Base-by-base conservation (phyloP, 2,113 vertebrate genomes). In the Hemichromis elongatus region DNA sequence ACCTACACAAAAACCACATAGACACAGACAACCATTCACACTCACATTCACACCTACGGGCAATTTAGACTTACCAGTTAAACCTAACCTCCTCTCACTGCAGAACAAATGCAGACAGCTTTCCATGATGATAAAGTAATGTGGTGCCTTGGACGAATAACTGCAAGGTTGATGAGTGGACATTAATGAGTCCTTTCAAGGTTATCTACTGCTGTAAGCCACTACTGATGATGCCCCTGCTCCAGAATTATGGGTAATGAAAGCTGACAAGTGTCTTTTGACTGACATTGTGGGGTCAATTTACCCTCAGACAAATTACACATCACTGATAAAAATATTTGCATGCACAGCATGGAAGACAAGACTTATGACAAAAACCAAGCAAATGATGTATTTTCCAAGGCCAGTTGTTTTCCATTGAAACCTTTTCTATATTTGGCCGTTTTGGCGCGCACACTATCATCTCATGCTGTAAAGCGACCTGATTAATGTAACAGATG, bases 261-360 rank as follows among this genome's bases (percentile, higher is more conserved):
- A 94, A 91, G 61, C 85, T 95, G 95, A 95, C 95, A 96, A 90
- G 92, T 92, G 92, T 92, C 91, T 94, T 93, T 90, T 93, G 89
- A 94, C 90, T 94, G 94, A 95, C 94, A 92, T 86, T 90, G 87
- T 89, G 81, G 77, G 90, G 94, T 93, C 90, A 94, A 84, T 86
- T 92, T 81, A 93, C 83, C 91, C 90, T 86, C 45, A 90, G 87
- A 93, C 89, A 89, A 92, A 91, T 92, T 88, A 79, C 82, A 92
- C 83, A 92, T 80, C 85, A 83, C 73, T 78, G 35, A 78, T 66
- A 85, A 42, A 87, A 86, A 84, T 40, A 89, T 47, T 68, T 61
- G 28, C 59, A 61, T 28, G 42, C 45, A 35, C 54, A 79, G 73
- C 37, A 7, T 26, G 35, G 61, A 66, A 66, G n/a, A 10, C 7